Evolutionary conservation across 2,113 vertebrate species (phyloP).

Genomic region (Dromas ardeola): DNA sequence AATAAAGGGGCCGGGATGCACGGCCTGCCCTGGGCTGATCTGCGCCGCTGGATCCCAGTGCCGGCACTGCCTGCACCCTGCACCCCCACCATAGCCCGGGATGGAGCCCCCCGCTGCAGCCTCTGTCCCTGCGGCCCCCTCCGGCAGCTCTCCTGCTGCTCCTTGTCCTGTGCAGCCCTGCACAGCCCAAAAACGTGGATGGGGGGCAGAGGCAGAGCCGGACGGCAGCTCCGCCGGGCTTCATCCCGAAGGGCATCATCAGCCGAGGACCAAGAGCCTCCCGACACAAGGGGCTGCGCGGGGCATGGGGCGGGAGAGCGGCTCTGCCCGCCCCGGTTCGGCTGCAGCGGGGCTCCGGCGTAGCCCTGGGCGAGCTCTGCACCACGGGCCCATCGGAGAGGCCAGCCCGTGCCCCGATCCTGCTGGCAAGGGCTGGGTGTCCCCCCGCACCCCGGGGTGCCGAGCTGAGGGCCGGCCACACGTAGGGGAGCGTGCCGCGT

Average conservation of each 20-base stretch:
- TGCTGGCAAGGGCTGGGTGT: not conserved
- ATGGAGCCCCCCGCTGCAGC: no score
- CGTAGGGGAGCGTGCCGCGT: fast-evolving
- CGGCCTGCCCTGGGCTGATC: no score
- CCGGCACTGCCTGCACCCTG: no score
- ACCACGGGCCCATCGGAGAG: not conserved
- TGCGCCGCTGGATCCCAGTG: no score
- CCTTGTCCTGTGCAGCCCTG: no score
- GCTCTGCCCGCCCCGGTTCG: not conserved
- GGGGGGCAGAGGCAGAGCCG: not conserved
- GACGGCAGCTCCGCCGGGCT: not conserved
- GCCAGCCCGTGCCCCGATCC: not conserved
- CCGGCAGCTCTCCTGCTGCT: no score
- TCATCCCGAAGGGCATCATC: not conserved
- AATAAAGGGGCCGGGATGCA: no score
- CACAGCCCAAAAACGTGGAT: no score
- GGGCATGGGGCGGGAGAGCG: not conserved
- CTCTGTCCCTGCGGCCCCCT: no score
- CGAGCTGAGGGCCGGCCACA: not conserved
- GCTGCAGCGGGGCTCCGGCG: not conserved
- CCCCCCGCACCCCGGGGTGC: not conserved
- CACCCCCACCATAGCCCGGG: no score
- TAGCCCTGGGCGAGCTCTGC: not conserved
- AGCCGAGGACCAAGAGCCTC: fast-evolving
- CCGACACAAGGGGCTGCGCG: not conserved